Evolutionary conservation across 64 coral and sea anemone species (phyloP), one percentile per base, ranked within the genome.

Genomic region (Orbicella faveolata): DNA sequence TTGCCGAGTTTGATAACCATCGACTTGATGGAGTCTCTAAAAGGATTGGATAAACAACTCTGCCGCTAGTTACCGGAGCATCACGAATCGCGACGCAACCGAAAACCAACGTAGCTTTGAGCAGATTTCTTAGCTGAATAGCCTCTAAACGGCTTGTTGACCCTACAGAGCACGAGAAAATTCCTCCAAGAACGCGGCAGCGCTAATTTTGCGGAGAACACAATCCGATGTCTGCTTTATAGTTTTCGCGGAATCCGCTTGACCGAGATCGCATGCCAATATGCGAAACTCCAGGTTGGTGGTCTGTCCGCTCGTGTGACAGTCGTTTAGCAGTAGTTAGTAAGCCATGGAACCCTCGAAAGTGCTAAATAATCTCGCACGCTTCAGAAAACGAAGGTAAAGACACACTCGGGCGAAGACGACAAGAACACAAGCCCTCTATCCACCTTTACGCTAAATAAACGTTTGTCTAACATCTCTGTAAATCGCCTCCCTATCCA

Each of bases 241-340:
- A 70, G 63, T 36, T 85, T 73, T 85, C 82, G 34, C 82, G 82
- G 63, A 82, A 82, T 82, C 59, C 34, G 57, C 59, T 4, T 19
- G 36, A 48, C 41, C 41, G 41, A 48, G 41, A 48, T 2, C 41
- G 41, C 35, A 69, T 84, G 66, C 81, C 81, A 69, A 36, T n/a
- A n/a, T 23, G 6, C 12, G 69, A n/a, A 5, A 30, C 0, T 73
- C 82, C 25, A 85, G 72, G 82, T 85, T 85, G 82, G 82, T 85
- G 82, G 82, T 85, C 82, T 52, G 15, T 2, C 1, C 20, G 23
- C 37, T 30, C 37, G 63, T 15, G 82, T 13, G 23, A 52, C 37
- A 72, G 21, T 72, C 82, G 66, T 85, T 85, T 85, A 85, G 82
- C 82, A 73, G 82, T 85, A 73, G 51, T 85, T 85, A 72, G 18